Evolutionary conservation across 2,113 vertebrate genomes (phyloP).

Genomic region (Prochilodus magdalenae): DNA sequence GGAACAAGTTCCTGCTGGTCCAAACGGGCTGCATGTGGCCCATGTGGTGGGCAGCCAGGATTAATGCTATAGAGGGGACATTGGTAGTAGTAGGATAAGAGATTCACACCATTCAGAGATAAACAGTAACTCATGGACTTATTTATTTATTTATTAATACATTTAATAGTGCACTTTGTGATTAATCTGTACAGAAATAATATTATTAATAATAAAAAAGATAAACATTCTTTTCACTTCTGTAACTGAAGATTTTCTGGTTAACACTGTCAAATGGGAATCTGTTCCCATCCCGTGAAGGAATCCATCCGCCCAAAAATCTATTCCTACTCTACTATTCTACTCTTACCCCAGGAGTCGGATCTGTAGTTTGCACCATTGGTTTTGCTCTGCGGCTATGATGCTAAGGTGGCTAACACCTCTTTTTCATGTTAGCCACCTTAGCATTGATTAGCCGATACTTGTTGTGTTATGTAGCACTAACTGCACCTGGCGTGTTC

Average conservation of each 20-base stretch:
- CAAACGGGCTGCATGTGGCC: too few relatives aligned
- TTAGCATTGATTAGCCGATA: not conserved
- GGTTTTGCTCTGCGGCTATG: not conserved
- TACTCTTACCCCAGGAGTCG: not conserved
- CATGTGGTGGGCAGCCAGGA: too few relatives aligned
- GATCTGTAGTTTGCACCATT: not conserved
- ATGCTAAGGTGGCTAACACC: not conserved
- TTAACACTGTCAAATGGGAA: slow-evolving; percentile 82
- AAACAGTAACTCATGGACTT: not conserved
- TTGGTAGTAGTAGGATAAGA: too few relatives aligned
- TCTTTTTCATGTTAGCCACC: not conserved
- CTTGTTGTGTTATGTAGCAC: not conserved
- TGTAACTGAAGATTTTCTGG: slow-evolving; percentile 82
- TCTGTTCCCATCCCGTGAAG: slow-evolving; percentile 76
- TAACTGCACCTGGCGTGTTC: too few relatives aligned
- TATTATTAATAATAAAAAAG: slow-evolving; percentile 84
- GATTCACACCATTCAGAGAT: too few relatives aligned
- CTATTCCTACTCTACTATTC: not conserved
- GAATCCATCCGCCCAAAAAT: not conserved
- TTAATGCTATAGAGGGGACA: too few relatives aligned
- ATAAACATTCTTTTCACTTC: slow-evolving; percentile 89
- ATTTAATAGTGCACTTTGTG: slow-evolving; percentile 98
- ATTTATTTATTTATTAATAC: slow-evolving; percentile 69
- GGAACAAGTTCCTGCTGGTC: too few relatives aligned
- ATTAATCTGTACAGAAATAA: slow-evolving; percentile 96